A percentile compares a stretch with the other conserved stretches of the same genome.
Evolutionary conservation across 2,888 invertebrate species (phyloP).

Genomic region (Fragum whitleyi): DNA sequence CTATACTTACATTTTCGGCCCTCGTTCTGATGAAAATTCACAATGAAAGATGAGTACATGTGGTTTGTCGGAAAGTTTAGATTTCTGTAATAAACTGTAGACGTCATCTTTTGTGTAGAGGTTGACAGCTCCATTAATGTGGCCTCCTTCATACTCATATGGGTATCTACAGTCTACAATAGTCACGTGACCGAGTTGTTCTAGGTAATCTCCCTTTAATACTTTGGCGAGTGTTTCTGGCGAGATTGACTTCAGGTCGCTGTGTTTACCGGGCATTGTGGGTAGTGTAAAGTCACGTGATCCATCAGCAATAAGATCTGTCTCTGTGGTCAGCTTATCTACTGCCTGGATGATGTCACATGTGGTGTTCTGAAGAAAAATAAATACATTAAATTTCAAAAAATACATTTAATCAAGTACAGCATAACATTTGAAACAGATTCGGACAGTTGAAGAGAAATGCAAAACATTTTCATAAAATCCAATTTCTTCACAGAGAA

Average conservation of each 20-base stretch:
- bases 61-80: constrained; percentile 31
- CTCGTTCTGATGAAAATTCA: constrained; percentile 62
- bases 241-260: constrained; percentile 79
- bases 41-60: constrained; percentile 65
- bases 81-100: constrained; percentile 30
- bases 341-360: constrained; percentile 51
- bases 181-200: constrained; percentile 28
- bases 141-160: constrained; percentile 56
- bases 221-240: constrained; percentile 64
- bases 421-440: too few species aligned
- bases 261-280: constrained; percentile 72
- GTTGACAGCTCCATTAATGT: constrained; percentile 51
- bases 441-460: too few species aligned
- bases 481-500: too few species aligned
- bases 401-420: not conserved
- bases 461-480: too few species aligned
- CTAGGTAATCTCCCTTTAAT: constrained; percentile 36
- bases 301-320: constrained; percentile 53
- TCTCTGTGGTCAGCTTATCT: constrained; percentile 41
- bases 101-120: constrained; percentile 56
- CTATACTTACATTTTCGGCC: constrained; percentile 58
- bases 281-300: constrained; percentile 72
- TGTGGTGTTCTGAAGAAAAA: constrained; percentile 15
- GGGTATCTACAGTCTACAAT: constrained; percentile 58
- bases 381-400: too few species aligned